Evolutionary conservation across 2,888 invertebrate species (phyloP).

Genomic region (Scrobipalpa atriplicella): DNA sequence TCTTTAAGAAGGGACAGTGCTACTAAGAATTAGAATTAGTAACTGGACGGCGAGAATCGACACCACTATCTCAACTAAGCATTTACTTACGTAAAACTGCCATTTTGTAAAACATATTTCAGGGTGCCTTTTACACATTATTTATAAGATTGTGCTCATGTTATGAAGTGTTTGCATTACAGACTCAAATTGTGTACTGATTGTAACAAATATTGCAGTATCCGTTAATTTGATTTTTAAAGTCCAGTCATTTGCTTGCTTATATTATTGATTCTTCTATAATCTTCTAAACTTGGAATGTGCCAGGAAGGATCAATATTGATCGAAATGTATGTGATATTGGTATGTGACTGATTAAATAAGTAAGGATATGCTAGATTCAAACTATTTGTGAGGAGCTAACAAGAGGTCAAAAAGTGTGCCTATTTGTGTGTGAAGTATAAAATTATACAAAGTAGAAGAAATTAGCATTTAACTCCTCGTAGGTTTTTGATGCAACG

Average conservation of each 20-base stretch:
- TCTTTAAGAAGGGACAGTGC: no score
- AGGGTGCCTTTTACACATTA: conserved; percentile 16
- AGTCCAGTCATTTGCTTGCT: conserved; percentile 1
- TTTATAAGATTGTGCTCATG: conserved; percentile 19
- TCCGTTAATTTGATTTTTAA: neutral
- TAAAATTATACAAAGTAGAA: conserved; percentile 35
- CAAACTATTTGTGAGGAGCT: conserved; percentile 61
- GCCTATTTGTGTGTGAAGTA: conserved; percentile 55
- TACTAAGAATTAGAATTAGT: no score
- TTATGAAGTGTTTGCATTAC: neutral
- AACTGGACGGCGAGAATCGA: no score
- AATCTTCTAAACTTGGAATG: conserved; percentile 24
- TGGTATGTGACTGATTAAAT: conserved; percentile 64
- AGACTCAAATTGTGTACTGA: neutral
- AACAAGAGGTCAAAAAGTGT: conserved; percentile 46
- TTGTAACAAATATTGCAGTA: conserved; percentile 6
- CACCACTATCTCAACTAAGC: conserved; percentile 13
- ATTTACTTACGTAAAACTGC: conserved; percentile 18
- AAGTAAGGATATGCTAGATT: conserved; percentile 47
- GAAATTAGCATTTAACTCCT: conserved; percentile 46
- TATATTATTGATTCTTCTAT: neutral
- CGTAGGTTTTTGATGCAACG: conserved; percentile 57
- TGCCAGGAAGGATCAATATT: conserved; percentile 27
- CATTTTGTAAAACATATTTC: conserved; percentile 14
- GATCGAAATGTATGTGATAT: conserved; percentile 59